These are phyloP conservation scores for Hippasteria phrygiana DNA, from an alignment of 53 echinoderm and acorn worm genomes.

Conservation along the genomic window DNA sequence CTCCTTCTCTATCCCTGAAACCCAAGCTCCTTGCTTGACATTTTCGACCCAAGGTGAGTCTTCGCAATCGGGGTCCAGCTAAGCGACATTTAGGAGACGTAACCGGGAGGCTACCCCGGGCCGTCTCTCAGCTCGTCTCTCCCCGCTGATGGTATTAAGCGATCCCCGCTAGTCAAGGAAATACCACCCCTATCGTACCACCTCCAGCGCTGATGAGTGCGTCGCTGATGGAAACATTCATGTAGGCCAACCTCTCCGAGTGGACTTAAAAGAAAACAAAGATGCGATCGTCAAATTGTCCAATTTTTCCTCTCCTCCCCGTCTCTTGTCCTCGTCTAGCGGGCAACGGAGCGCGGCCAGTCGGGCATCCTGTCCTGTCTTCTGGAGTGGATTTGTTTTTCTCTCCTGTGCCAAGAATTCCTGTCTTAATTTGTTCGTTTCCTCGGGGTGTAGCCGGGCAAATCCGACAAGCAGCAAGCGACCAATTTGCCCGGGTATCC, in stretches of 20 bases:
- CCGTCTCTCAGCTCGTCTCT: slow-evolving; percentile 42
- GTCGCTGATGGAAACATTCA: slow-evolving; percentile 55
- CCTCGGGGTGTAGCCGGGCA: slow-evolving; percentile 45
- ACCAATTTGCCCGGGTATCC: slow-evolving; percentile 62
- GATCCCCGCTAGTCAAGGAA: slow-evolving; percentile 31
- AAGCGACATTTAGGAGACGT: slow-evolving; percentile 65
- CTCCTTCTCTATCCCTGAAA: slow-evolving; percentile 18
- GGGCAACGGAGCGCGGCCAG: neutral
- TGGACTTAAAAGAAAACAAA: slow-evolving; percentile 47
- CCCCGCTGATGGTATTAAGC: slow-evolving; percentile 59
- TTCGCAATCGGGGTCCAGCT: slow-evolving; percentile 25
- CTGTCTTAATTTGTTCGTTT: slow-evolving; percentile 63
- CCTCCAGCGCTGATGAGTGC: slow-evolving; percentile 11
- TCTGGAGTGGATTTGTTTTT: slow-evolving; percentile 50
- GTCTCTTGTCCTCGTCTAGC: slow-evolving; percentile 25
- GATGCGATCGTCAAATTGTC: slow-evolving; percentile 57
- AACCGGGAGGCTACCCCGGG: slow-evolving; percentile 32
- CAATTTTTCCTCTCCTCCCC: slow-evolving; percentile 39
- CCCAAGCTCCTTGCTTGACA: slow-evolving; percentile 51
- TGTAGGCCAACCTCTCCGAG: slow-evolving; percentile 46
- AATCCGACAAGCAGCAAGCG: slow-evolving; percentile 56
- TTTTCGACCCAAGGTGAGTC: slow-evolving; percentile 64
- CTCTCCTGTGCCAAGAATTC: slow-evolving; percentile 28
- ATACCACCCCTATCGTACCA: slow-evolving; percentile 14
- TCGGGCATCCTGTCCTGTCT: neutral